Evolutionary conservation across 2,113 vertebrate genomes (phyloP).

Genomic region (Fulica atra): DNA sequence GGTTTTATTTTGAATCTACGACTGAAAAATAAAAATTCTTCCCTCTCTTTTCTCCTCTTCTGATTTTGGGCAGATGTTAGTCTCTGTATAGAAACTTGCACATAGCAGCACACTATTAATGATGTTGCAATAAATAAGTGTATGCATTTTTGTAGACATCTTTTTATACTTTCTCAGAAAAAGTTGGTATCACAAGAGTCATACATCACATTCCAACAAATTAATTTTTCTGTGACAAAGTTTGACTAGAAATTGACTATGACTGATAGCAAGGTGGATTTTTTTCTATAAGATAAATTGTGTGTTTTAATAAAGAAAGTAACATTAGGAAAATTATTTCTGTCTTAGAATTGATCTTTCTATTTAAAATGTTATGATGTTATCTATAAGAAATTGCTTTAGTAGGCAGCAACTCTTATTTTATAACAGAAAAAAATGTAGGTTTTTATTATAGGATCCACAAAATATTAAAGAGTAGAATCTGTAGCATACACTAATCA

Average conservation of each 20-base stretch:
- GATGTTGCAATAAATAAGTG: background rate
- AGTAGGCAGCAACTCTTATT: background rate
- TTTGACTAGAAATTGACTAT: background rate
- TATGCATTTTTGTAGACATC: background rate
- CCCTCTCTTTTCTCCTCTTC: background rate
- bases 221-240: background rate
- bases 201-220: background rate
- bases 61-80: background rate
- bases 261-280: background rate
- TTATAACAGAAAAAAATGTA: background rate
- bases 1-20: background rate
- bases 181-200: accelerated
- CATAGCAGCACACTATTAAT: background rate
- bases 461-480: background rate
- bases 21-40: background rate
- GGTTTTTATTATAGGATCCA: background rate
- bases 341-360: background rate
- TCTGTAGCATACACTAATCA: background rate
- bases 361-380: background rate
- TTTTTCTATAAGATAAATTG: background rate
- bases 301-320: background rate
- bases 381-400: background rate
- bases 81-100: background rate
- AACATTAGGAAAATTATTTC: background rate
- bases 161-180: background rate